Percentiles rank a stretch among this genome's conserved stretches.
Conservation (phyloP, 2,797 vertebrate genomes). For the Gouania willdenowi region DNA sequence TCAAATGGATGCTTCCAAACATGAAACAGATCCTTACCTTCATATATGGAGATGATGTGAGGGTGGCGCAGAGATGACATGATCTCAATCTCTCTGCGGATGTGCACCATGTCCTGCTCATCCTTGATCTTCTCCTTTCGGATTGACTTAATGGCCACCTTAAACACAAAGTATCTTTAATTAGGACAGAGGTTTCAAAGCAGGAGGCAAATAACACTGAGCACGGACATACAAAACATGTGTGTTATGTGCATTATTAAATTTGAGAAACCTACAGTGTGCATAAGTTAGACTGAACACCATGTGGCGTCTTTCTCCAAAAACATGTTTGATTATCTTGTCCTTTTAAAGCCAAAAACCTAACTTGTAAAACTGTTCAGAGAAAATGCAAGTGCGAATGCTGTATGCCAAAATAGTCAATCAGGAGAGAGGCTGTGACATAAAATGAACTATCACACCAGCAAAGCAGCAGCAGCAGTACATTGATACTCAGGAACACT, state of each 20-base stretch:
- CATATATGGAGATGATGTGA: constrained; percentile 92
- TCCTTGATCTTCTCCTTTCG: constrained; percentile 93
- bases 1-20: no score
- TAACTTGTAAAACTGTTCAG: no score
- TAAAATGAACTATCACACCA: no score
- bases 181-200: no score
- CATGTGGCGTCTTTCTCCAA: constrained; percentile 9
- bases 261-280: constrained; percentile 33
- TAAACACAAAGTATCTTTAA: no score
- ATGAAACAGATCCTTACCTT: no score
- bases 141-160: constrained; percentile 98
- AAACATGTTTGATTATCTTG: no score
- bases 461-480: no score
- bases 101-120: constrained; percentile 92
- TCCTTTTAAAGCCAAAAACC: background rate
- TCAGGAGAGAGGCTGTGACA: no score
- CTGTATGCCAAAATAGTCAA: no score
- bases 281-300: background rate
- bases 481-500: no score
- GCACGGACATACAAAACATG: constrained; percentile 5
- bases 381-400: no score
- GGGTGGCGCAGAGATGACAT: constrained; percentile 96
- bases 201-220: background rate
- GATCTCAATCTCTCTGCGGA: constrained; percentile 96
- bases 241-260: constrained; percentile 6